These are phyloP conservation scores for Notospermus geniculatus DNA, from an alignment of 1,140 invertebrate genomes.

Conservation along the genomic window DNA sequence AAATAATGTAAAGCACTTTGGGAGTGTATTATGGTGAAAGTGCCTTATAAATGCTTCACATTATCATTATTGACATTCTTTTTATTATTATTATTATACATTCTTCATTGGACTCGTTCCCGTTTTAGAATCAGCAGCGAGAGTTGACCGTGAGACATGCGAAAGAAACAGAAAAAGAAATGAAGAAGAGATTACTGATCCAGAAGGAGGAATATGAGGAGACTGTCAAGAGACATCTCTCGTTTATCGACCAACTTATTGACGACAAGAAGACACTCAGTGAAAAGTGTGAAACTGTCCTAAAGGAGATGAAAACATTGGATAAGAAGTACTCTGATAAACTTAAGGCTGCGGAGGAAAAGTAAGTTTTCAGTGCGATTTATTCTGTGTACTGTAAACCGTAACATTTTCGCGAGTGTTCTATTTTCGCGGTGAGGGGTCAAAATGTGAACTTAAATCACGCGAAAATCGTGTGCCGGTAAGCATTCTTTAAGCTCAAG, in stretches of 20 bases:
- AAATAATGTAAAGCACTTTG: no score
- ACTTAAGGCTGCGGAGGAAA: conserved; percentile 47
- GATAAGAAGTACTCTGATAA: conserved; percentile 54
- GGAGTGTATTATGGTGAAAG: no score
- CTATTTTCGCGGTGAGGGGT: no score
- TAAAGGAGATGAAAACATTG: conserved; percentile 51
- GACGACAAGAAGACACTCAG: conserved; percentile 55
- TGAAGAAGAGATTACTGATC: conserved; percentile 48
- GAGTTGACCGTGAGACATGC: conserved; percentile 55
- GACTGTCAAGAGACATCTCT: conserved; percentile 54
- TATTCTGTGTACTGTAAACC: conserved; percentile 1
- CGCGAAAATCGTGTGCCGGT: no score
- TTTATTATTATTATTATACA: no score
- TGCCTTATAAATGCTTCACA: no score
- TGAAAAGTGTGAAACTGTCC: conserved; percentile 54
- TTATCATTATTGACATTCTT: no score
- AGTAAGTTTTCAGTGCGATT: conserved; percentile 28
- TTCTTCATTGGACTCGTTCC: no score
- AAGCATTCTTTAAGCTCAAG: no score
- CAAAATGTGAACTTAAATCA: no score
- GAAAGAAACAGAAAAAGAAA: conserved; percentile 54
- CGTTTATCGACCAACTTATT: conserved; percentile 57
- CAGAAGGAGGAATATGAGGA: conserved; percentile 57
- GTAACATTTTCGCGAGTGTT: no score
- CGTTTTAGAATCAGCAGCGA: conserved; percentile 53